phyloP scores from a whole-genome alignment of 1,140 invertebrate species.

The Zeugodacus cucurbitae region DNA sequence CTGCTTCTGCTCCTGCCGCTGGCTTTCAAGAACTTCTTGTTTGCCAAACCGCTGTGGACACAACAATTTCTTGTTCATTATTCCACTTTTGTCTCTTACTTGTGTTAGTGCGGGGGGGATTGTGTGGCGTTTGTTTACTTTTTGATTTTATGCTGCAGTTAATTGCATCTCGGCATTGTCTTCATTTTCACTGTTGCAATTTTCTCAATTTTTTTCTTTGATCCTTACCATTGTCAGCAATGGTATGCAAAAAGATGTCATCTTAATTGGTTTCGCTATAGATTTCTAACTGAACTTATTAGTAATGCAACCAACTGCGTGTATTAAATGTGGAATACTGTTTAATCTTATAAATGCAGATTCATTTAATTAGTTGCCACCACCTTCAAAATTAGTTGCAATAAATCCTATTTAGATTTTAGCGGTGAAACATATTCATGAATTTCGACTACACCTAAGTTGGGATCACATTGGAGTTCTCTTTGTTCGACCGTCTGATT shows the following conservation, averaged over 20 bases:
- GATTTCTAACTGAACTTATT: too few relatives aligned
- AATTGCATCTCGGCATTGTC: conserved; percentile 24
- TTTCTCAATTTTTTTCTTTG: neutral
- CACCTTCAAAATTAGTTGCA: too few relatives aligned
- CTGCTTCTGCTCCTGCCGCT: neutral
- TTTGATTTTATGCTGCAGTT: conserved; percentile 42
- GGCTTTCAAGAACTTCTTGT: neutral
- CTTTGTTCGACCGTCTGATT: too few relatives aligned
- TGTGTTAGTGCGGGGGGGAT: neutral
- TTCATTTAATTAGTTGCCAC: too few relatives aligned
- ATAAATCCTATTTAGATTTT: too few relatives aligned
- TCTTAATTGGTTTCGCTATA: neutral
- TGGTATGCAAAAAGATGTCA: neutral
- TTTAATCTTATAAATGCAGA: too few relatives aligned
- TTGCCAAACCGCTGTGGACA: conserved; percentile 16
- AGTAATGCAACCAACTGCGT: too few relatives aligned
- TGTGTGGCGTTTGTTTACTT: conserved; percentile 23
- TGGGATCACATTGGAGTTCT: too few relatives aligned
- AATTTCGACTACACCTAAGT: too few relatives aligned
- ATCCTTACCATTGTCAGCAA: neutral
- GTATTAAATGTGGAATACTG: too few relatives aligned
- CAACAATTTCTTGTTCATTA: neutral
- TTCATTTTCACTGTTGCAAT: neutral
- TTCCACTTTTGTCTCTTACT: neutral
- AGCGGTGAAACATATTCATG: too few relatives aligned